Evolutionary conservation across 2,888 invertebrate genomes (phyloP), one percentile per base, ranked within the genome.

Genomic region (Metalampra italica): DNA sequence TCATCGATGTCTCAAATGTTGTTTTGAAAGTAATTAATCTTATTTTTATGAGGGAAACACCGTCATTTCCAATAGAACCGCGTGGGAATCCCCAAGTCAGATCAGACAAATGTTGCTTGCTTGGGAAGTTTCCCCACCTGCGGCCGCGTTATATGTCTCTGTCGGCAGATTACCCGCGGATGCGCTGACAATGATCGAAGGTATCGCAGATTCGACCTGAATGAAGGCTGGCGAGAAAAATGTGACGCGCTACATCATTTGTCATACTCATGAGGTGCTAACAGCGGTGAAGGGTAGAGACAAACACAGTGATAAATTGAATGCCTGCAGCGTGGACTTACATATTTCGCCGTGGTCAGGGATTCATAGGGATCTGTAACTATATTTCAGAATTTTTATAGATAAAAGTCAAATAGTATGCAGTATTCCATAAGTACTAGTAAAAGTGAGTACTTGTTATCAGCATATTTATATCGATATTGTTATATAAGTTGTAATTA

Each of bases 81-180:
- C 32, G 32, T 14, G 30, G 32, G 14, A 32, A 30, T 57, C 62
- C 49, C 62, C 47, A 56, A 70, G 64, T 68, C 66, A 66, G 74
- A 61, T 69, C 67, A 72, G 66, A 76, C 67, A 74, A 75, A 76
- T 74, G 71, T 75, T 72, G 71, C 71, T 75, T 72, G 71, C 71
- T 68, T 67, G 55, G 60, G 59, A 62, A 69, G 65, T 52, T 66
- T 68, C 62, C 57, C 13, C 58, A 78, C 75, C 78, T 78, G 78
- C 55, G 71, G 52, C 62, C 59, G 38, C 47, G 66, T 64, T 66
- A 69, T 74, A 71, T 66, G 60, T 76, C 72, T 67, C 56, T 66
- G 75, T 73, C 74, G 54, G 46, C 58, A 68, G 62, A 66, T 73
- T 64, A 62, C 62, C 51, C 58, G 51, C 51, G 59, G 60, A 43